Percentiles rank a stretch among this genome's conserved stretches.
Conservation (phyloP, 2,888 invertebrate species). For the Frankliniella fusca region DNA sequence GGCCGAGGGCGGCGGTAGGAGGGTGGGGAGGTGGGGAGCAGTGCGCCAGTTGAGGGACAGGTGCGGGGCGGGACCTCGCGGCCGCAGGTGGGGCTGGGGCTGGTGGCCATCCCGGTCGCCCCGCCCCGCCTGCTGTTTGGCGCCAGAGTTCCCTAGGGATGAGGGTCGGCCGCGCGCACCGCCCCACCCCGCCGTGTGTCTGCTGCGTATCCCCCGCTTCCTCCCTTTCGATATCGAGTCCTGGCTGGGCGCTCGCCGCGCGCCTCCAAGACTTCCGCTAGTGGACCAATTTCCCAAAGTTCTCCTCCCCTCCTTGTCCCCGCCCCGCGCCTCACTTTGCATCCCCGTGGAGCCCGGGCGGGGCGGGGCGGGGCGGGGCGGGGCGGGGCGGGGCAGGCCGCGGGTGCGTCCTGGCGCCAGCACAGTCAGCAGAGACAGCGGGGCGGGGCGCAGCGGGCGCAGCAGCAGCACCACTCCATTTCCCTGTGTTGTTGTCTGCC, state of each 20-base stretch:
- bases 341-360: not conserved
- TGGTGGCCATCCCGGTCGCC: too few species aligned
- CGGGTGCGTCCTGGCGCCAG: not conserved
- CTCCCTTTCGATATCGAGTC: not conserved
- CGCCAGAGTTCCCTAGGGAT: too few species aligned
- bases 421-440: not conserved
- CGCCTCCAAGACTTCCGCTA: slow-evolving; percentile 15
- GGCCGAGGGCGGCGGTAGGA: too few species aligned
- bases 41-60: too few species aligned
- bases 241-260: not conserved
- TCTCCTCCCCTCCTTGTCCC: not conserved
- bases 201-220: too few species aligned
- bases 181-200: too few species aligned
- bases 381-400: not conserved
- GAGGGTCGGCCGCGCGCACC: too few species aligned
- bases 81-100: too few species aligned
- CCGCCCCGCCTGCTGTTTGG: too few species aligned
- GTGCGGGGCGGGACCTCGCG: too few species aligned
- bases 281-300: slow-evolving; percentile 3
- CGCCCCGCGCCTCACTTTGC: not conserved
- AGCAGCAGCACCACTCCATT: not conserved
- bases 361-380: not conserved
- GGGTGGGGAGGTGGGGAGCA: too few species aligned
- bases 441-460: not conserved
- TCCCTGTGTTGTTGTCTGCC: not conserved